Percentiles rank a stretch among this genome's conserved stretches.
phyloP scores from a whole-genome alignment of 2,113 vertebrate genomes.

The Siniperca chuatsi region DNA sequence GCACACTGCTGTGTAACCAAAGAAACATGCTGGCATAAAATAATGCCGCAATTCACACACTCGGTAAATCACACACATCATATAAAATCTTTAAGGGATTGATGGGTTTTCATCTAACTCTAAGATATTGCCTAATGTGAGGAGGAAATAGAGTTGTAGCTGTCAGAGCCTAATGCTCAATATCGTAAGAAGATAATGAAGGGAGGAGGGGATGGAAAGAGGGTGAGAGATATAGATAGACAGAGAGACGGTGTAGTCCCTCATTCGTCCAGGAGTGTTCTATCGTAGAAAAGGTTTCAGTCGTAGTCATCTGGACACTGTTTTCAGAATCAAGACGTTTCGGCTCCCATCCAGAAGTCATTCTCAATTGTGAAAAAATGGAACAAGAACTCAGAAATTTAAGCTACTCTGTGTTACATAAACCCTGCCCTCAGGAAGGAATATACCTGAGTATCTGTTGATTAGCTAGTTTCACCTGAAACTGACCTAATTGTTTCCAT shows the following conservation, averaged over 20 bases:
- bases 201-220: constrained; percentile 34
- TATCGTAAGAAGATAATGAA: constrained; percentile 53
- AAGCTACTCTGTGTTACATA: too few relatives aligned
- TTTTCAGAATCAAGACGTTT: too few relatives aligned
- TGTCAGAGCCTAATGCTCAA: constrained; percentile 43
- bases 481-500: too few relatives aligned
- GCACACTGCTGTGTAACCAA: background rate
- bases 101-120: constrained; percentile 34
- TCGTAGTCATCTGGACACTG: too few relatives aligned
- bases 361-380: too few relatives aligned
- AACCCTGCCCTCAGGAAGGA: too few relatives aligned
- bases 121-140: constrained; percentile 20
- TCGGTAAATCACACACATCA: constrained; percentile 21
- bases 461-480: too few relatives aligned
- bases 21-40: constrained; percentile 1
- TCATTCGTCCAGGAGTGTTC: too few relatives aligned
- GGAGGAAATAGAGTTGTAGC: constrained; percentile 40
- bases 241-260: background rate
- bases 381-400: too few relatives aligned
- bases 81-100: constrained; percentile 24
- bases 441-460: too few relatives aligned
- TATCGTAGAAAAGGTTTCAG: too few relatives aligned
- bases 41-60: constrained; percentile 12
- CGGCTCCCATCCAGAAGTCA: too few relatives aligned
- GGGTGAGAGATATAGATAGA: constrained; percentile 21